Evolutionary conservation across 2,113 vertebrate species (phyloP).

Genomic region (Laticauda colubrina): DNA sequence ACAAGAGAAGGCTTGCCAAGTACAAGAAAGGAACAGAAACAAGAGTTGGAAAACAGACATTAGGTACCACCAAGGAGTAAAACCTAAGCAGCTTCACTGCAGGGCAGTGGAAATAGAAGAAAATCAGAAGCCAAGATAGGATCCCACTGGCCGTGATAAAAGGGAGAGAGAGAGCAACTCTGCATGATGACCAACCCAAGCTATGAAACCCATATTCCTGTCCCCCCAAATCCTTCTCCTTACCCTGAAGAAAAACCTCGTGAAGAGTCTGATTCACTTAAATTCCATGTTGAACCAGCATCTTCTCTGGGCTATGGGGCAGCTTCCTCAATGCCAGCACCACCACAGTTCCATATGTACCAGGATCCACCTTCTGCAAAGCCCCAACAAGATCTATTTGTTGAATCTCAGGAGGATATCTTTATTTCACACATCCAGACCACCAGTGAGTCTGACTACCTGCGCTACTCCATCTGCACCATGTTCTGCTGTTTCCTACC

Average conservation of each 20-base stretch:
- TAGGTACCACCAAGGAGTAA: not conserved
- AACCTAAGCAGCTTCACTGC: not conserved
- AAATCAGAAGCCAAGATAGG: no score
- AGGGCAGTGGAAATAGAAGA: not conserved
- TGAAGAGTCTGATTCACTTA: not conserved
- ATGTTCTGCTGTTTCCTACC: conserved; percentile 77
- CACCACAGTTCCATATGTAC: not conserved
- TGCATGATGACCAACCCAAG: not conserved
- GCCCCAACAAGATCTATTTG: not conserved
- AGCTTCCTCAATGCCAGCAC: no score
- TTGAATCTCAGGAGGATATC: not conserved
- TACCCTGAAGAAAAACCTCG: not conserved
- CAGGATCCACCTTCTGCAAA: not conserved
- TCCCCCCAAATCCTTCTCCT: not conserved
- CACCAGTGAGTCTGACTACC: conserved; percentile 60
- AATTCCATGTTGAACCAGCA: not conserved
- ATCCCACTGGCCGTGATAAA: not conserved
- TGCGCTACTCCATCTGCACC: conserved; percentile 77
- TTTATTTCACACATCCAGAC: not conserved
- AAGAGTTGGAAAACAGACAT: not conserved
- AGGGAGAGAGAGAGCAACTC: not conserved
- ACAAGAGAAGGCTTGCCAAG: not conserved
- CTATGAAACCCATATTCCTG: not conserved
- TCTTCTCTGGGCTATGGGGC: not conserved
- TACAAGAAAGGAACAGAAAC: not conserved